phyloP scores from a whole-genome alignment of 2,113 vertebrate genomes.

The Engystomops pustulosus region DNA sequence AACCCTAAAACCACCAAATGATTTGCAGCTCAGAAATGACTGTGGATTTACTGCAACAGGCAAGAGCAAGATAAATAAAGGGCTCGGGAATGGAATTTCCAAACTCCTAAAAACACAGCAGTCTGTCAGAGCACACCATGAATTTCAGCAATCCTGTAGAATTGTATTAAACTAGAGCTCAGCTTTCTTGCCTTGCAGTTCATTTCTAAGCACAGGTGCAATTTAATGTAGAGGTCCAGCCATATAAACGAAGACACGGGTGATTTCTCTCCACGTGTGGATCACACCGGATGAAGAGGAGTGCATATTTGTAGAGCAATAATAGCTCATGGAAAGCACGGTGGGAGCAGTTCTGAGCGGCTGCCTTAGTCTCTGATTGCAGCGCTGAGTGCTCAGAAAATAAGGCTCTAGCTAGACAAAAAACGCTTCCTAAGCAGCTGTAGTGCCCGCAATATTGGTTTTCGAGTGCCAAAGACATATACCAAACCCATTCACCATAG shows the following conservation, averaged over 20 bases:
- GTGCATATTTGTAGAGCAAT: conserved; percentile 48
- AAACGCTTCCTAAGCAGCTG: background rate
- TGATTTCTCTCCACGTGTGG: conserved; percentile 30
- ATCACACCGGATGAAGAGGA: conserved; percentile 23
- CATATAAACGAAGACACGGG: conserved; percentile 38
- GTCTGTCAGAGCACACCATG: conserved; percentile 13
- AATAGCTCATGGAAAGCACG: conserved; percentile 28
- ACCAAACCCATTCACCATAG: background rate
- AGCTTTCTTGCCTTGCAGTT: background rate
- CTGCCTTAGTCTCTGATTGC: conserved; percentile 40
- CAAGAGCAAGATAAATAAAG: conserved; percentile 16
- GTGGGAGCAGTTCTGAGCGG: conserved; percentile 23
- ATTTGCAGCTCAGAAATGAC: background rate
- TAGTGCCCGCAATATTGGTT: background rate
- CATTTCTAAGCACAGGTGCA: conserved; percentile 51
- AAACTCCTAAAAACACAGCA: conserved; percentile 33
- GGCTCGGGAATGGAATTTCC: conserved; percentile 7
- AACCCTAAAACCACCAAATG: background rate
- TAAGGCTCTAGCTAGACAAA: background rate
- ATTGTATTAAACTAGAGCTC: conserved; percentile 32
- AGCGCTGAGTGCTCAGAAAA: conserved; percentile 2
- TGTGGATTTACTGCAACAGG: background rate
- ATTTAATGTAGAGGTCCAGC: conserved; percentile 40
- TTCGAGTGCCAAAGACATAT: background rate
- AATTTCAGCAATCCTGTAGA: conserved; percentile 35